A percentile compares a stretch with the other conserved stretches of the same genome.
Conservation (phyloP, 1,140 invertebrate species). For the Bathynomus jamesi region DNA sequence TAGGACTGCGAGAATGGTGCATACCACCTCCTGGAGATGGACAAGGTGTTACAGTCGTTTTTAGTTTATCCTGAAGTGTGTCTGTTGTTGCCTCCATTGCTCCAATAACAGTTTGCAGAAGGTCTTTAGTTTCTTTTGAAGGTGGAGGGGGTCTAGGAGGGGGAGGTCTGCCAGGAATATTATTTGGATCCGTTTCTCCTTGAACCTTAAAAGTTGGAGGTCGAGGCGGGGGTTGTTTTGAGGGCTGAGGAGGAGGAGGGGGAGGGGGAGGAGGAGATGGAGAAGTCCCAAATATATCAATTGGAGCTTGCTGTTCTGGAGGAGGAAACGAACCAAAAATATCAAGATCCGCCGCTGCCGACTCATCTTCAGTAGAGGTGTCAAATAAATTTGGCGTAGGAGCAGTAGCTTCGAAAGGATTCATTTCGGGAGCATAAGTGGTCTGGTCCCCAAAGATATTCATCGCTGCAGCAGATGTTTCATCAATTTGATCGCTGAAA, state of each 20-base stretch:
- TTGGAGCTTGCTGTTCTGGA: not conserved
- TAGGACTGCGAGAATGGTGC: slow-evolving; percentile 67
- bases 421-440: slow-evolving; percentile 29
- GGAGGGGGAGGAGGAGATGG: slow-evolving; percentile 11
- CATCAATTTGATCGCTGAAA: slow-evolving; percentile 41
- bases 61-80: slow-evolving; percentile 67
- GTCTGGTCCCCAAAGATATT: slow-evolving; percentile 25
- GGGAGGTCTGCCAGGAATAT: slow-evolving; percentile 45
- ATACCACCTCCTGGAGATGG: slow-evolving; percentile 36
- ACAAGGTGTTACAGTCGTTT: slow-evolving; percentile 53
- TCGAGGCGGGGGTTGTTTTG: slow-evolving; percentile 15
- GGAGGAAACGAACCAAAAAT: slow-evolving; percentile 22
- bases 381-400: slow-evolving; percentile 13
- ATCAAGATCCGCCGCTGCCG: slow-evolving; percentile 5
- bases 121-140: slow-evolving; percentile 68
- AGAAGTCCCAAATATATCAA: slow-evolving; percentile 6
- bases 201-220: slow-evolving; percentile 31
- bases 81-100: slow-evolving; percentile 80
- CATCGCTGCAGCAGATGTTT: slow-evolving; percentile 22
- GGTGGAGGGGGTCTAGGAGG: slow-evolving; percentile 52
- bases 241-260: too few relatives aligned
- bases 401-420: slow-evolving; percentile 28
- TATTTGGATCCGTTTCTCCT: slow-evolving; percentile 42
- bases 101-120: slow-evolving; percentile 74
- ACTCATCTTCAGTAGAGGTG: not conserved